Evolutionary conservation across 2,888 invertebrate genomes (phyloP), one percentile per base, ranked within the genome.

Genomic region (Agrotis ipsilon): DNA sequence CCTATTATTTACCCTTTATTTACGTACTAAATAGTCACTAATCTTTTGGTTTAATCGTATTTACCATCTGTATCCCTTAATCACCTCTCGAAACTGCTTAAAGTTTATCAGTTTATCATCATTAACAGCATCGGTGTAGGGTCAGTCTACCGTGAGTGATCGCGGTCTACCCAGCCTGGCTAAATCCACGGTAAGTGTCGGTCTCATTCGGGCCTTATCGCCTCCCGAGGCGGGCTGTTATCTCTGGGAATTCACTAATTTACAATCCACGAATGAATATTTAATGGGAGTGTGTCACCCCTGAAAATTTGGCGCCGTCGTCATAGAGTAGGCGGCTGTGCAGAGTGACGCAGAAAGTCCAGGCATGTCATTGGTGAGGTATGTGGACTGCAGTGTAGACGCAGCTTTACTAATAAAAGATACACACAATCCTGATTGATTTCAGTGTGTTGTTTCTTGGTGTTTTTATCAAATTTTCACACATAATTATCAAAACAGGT

Each of bases 191-290:
- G 72, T 75, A 86, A 87, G 82, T 87, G 82, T 80, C 83, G 82
- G 83, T 81, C 83, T 84, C 82, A 73, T 86, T 85, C 63, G 75
- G 66, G 81, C 83, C 87, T 92, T 92, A 93, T 92, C 89, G 85
- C 86, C 87, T 87, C 86, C 83, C 74, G 83, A 84, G 83, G 75
- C 75, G 72, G 76, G 76, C 85, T 86, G 90, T 91, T 91, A 92
- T 94, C 92, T 92, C 87, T 74, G 87, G 84, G 77, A 89, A 91
- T 93, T 92, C 88, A 91, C 93, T 94, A 94, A 94, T 94, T 94
- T 92, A 94, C 92, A 92, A 93, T 91, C 93, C 91, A 87, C 90
- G 89, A 91, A 93, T 94, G 94, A 94, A 94, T 95, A 94, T 94
- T 94, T 94, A 92, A 94, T 93, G 84, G 82, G 78, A 88, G 88